These are phyloP conservation scores for Emys orbicularis DNA, from an alignment of 2,797 vertebrate species.

Conservation along the genomic window DNA sequence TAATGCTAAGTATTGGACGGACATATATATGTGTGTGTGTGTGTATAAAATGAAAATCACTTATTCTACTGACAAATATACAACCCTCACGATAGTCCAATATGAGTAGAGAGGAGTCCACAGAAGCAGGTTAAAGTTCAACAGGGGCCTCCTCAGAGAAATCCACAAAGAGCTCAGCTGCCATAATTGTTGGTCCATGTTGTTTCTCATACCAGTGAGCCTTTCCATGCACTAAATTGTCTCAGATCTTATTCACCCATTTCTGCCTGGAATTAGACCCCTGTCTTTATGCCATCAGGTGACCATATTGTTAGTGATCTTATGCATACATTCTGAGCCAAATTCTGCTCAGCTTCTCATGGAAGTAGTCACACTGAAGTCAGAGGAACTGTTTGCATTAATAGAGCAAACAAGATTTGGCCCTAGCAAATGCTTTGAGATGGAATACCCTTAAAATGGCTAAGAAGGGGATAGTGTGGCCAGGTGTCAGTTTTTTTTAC, in stretches of 20 bases:
- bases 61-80: neutral
- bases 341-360: neutral
- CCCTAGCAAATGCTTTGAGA: neutral
- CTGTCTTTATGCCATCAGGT: neutral
- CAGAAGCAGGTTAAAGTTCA: neutral
- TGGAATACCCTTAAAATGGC: neutral
- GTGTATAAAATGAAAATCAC: neutral
- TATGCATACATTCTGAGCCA: neutral
- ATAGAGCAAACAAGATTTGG: neutral
- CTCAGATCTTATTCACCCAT: neutral
- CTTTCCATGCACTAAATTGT: neutral
- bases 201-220: neutral
- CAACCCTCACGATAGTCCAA: neutral
- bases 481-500: too few relatives aligned
- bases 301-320: neutral
- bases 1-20: neutral
- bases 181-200: neutral
- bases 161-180: neutral
- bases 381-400: neutral
- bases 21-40: too few relatives aligned
- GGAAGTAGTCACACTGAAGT: neutral
- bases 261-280: neutral
- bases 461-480: neutral
- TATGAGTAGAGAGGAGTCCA: neutral
- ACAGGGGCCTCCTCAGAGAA: neutral